These are phyloP conservation scores for Danaus melanippus DNA, from an alignment of 1,140 invertebrate species.

Conservation along the genomic window DNA sequence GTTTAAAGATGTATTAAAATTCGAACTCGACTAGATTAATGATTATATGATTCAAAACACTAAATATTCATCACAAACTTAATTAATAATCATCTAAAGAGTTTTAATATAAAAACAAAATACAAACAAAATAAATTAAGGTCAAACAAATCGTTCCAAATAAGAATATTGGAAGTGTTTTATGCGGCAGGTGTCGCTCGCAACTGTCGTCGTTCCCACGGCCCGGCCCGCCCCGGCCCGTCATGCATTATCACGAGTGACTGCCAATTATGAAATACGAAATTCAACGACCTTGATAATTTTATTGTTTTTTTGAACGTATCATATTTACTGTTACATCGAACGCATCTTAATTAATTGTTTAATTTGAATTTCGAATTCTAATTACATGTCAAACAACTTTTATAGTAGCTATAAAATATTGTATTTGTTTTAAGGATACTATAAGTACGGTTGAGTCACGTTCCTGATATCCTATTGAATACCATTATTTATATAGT, in stretches of 20 bases:
- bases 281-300: conserved; percentile 11
- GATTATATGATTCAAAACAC: too few relatives aligned
- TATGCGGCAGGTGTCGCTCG: conserved; percentile 58
- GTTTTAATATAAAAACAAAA: conserved; percentile 20
- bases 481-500: too few relatives aligned
- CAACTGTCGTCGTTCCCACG: conserved; percentile 39
- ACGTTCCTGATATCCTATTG: too few relatives aligned
- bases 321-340: conserved; percentile 8
- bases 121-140: conserved; percentile 32
- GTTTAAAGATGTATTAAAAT: too few relatives aligned
- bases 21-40: too few relatives aligned
- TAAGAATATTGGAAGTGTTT: conserved; percentile 58
- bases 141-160: conserved; percentile 55
- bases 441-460: too few relatives aligned
- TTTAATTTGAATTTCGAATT: conserved; percentile 2
- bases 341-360: neutral
- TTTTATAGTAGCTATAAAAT: too few relatives aligned
- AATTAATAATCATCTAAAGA: too few relatives aligned
- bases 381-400: neutral
- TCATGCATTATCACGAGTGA: conserved; percentile 27
- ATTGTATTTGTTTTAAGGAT: too few relatives aligned
- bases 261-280: conserved; percentile 53
- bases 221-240: conserved; percentile 25
- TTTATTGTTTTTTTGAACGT: conserved; percentile 5
- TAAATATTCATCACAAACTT: too few relatives aligned